phyloP scores from a whole-genome alignment of 2,797 vertebrate species.

The Sus cebifrons region DNA sequence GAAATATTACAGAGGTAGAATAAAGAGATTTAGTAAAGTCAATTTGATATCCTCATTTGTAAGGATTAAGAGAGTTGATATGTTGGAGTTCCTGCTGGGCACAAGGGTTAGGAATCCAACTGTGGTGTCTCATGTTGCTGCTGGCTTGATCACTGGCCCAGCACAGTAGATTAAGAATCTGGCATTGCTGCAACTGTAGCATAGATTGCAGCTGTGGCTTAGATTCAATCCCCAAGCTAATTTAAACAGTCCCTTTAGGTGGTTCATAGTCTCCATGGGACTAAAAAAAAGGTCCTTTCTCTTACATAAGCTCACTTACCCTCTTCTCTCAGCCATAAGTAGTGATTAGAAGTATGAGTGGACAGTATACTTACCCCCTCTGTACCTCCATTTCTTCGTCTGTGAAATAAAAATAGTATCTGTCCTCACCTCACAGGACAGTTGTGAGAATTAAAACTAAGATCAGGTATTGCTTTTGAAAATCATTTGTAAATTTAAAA shows the following conservation, averaged over 20 bases:
- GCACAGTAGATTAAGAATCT: too few relatives aligned
- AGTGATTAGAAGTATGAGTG: background rate
- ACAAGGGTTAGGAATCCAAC: too few relatives aligned
- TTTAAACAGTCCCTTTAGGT: too few relatives aligned
- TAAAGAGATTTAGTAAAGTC: background rate
- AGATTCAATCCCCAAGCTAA: too few relatives aligned
- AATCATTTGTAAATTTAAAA: background rate
- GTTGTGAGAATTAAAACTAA: background rate
- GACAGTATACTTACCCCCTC: background rate
- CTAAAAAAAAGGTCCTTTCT: background rate
- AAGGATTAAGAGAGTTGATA: background rate
- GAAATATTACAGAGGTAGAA: background rate
- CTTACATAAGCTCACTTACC: background rate
- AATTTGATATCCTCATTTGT: background rate
- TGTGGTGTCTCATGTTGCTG: too few relatives aligned
- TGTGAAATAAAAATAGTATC: background rate
- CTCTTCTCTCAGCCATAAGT: conserved; percentile 10
- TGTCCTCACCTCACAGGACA: background rate
- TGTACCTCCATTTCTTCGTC: background rate
- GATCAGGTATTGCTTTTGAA: background rate
- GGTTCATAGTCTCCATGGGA: background rate
- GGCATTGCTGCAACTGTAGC: too few relatives aligned
- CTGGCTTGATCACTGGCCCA: too few relatives aligned
- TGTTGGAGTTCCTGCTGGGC: background rate
- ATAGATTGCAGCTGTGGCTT: too few relatives aligned